A percentile compares a stretch with the other conserved stretches of the same genome.
Evolutionary conservation across 2,888 invertebrate species (phyloP).

Genomic region (Cheilosia vernalis): DNA sequence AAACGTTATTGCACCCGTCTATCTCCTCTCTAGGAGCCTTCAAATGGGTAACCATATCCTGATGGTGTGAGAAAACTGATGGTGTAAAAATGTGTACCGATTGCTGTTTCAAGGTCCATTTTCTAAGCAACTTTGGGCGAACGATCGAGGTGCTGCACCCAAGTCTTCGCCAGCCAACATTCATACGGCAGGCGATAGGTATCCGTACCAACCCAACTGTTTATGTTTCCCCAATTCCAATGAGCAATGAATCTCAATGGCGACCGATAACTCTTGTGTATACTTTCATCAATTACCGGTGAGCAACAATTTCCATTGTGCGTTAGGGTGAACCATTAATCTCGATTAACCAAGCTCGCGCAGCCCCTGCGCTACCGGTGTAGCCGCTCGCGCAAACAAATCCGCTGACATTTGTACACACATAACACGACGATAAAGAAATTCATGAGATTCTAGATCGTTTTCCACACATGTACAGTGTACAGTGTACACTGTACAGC

Average conservation of each 20-base stretch:
- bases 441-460: conserved; percentile 74
- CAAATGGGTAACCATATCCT: no score
- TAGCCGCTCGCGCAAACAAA: conserved; percentile 1
- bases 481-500: no score
- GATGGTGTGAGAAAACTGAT: no score
- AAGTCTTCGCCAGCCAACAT: no score
- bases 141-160: no score
- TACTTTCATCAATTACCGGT: conserved; percentile 68
- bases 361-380: conserved; percentile 17
- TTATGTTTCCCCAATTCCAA: conserved; percentile 33
- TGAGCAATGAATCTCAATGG: conserved; percentile 64
- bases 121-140: no score
- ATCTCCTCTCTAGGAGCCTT: no score
- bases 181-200: no score
- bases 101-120: no score
- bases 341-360: conserved; percentile 20
- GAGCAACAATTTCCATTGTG: conserved; percentile 70
- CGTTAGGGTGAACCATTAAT: conserved; percentile 70
- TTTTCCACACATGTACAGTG: conserved; percentile 12
- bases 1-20: no score
- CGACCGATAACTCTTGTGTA: conserved; percentile 61
- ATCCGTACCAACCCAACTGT: neutral
- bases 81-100: no score
- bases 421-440: conserved; percentile 56
- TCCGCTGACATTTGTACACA: conserved; percentile 48